Percentiles rank a stretch among this genome's conserved stretches.
Conservation (phyloP, 2,888 invertebrate genomes). For the Tyria jacobaeae region DNA sequence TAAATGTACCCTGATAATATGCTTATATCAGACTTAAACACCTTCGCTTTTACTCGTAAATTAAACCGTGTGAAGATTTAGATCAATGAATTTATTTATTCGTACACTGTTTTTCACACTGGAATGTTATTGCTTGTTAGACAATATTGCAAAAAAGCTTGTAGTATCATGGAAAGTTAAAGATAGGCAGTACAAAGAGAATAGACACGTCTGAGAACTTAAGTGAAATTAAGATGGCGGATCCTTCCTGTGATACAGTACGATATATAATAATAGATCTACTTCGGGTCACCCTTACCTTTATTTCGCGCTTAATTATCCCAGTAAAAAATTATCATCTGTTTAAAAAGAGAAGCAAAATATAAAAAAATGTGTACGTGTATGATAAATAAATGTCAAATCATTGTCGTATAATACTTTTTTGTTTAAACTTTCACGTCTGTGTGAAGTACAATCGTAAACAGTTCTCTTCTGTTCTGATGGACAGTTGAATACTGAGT, state of each 20-base stretch:
- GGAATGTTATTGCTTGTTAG: neutral
- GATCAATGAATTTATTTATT: neutral
- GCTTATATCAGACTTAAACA: slow-evolving; percentile 22
- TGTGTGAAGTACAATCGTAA: neutral
- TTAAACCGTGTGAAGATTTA: slow-evolving; percentile 15
- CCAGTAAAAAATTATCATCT: neutral
- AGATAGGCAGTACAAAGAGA: neutral
- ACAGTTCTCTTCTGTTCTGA: slow-evolving; percentile 5
- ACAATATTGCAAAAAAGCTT: neutral
- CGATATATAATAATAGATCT: too few species aligned
- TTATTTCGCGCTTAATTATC: neutral
- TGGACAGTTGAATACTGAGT: neutral
- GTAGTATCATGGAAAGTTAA: neutral
- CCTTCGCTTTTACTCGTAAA: slow-evolving; percentile 26
- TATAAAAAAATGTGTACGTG: neutral
- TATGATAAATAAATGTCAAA: too few species aligned
- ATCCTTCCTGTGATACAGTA: neutral
- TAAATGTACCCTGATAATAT: slow-evolving; percentile 34
- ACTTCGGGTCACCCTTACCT: neutral
- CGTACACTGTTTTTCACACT: neutral
- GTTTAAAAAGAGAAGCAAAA: neutral
- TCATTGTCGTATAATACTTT: neutral
- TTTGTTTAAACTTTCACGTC: neutral
- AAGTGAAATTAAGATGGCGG: neutral
- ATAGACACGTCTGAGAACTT: neutral